phyloP scores from a whole-genome alignment of 2,797 vertebrate genomes.

The Falco novaeseelandiae region DNA sequence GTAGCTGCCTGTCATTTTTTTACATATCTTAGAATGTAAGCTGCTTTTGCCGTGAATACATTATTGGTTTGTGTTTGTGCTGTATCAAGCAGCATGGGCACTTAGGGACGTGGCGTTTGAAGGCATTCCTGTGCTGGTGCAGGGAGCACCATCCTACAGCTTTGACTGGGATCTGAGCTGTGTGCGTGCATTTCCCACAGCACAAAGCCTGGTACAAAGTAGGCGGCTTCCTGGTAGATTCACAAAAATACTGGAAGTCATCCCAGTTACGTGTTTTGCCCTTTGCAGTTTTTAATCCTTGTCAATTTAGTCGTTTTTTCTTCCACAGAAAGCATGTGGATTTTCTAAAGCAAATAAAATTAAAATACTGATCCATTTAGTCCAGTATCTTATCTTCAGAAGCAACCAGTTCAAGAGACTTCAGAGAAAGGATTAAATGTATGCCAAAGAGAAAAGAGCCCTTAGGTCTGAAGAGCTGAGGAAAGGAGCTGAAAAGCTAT shows the following conservation, averaged over 20 bases:
- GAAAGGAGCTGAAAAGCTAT: not conserved
- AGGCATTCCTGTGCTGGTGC: not conserved
- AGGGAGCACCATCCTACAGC: not conserved
- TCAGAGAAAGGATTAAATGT: not conserved
- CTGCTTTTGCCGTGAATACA: not conserved
- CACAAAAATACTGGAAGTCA: not conserved
- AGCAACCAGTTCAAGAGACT: not conserved
- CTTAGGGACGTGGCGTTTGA: rapidly evolving
- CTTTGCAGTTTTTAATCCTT: slow-evolving; percentile 1
- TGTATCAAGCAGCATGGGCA: not conserved
- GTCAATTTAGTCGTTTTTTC: not conserved
- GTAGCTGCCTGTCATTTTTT: not conserved
- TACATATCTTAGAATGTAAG: not conserved
- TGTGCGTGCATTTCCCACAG: not conserved
- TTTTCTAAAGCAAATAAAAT: not conserved
- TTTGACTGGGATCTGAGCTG: not conserved
- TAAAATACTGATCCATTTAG: not conserved
- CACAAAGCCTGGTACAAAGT: not conserved
- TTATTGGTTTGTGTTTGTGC: not conserved
- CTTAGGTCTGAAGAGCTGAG: not conserved
- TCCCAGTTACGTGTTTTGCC: not conserved
- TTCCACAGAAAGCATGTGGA: not conserved
- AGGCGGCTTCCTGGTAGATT: not conserved
- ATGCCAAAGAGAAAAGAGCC: not conserved
- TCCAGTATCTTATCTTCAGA: not conserved